These are phyloP conservation scores for Callyntrura sp. DNA, from an alignment of 2,888 invertebrate genomes.

Conservation along the genomic window DNA sequence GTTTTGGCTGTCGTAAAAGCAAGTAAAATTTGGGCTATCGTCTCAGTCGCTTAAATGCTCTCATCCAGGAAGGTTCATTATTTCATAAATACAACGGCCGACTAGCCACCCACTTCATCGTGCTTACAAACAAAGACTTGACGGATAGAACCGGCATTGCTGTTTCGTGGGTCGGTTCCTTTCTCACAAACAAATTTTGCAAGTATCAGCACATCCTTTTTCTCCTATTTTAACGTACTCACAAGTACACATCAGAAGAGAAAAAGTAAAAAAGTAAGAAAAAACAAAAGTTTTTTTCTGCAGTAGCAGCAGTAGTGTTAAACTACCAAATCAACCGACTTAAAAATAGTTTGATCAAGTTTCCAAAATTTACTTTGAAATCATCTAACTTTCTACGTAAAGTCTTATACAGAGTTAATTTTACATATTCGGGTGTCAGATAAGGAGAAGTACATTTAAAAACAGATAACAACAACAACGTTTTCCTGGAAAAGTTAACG, in stretches of 20 bases:
- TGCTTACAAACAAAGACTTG: conserved; percentile 38
- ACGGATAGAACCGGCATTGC: conserved; percentile 9
- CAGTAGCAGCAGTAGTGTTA: conserved; percentile 29
- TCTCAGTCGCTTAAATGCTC: conserved; percentile 80
- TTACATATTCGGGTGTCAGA: background rate
- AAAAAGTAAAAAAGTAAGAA: conserved; percentile 46
- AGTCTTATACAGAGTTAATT: background rate
- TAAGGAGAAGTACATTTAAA: background rate
- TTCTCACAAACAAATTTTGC: conserved; percentile 37
- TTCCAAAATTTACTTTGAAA: background rate
- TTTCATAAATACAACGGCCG: conserved; percentile 58
- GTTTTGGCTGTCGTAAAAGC: conserved; percentile 70
- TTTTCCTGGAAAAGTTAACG: background rate
- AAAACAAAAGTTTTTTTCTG: conserved; percentile 38
- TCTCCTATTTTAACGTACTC: conserved; percentile 24
- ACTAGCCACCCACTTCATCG: conserved; percentile 28
- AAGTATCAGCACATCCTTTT: conserved; percentile 25
- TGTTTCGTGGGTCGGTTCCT: background rate
- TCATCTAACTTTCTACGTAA: background rate
- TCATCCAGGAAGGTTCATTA: conserved; percentile 78
- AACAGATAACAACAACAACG: background rate
- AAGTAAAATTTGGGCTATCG: conserved; percentile 73
- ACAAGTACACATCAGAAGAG: conserved; percentile 1
- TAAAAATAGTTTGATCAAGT: background rate
- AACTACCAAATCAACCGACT: background rate